Evolutionary conservation across 2,888 invertebrate genomes (phyloP), one percentile per base, ranked within the genome.

Genomic region (Palloptera scutellata): DNA sequence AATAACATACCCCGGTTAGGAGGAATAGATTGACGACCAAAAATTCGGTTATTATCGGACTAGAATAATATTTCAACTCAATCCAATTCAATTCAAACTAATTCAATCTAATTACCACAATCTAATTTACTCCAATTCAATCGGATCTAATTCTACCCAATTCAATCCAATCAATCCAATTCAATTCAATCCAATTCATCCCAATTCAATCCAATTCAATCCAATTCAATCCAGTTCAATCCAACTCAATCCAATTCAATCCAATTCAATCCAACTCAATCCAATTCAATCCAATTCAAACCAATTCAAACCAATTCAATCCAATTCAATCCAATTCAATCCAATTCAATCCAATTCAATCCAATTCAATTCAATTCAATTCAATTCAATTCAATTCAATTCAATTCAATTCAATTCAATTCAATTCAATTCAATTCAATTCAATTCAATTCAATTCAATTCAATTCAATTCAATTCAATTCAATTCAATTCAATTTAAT

Each of bases 181-280:
- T 41, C 19, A 61, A 48, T 48, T 51, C 1, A 61, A 48, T 48
- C 15, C 40, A 51, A 48, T 61, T 13, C 30, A 48, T 40, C 11
- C 15, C n/a, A 61, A 48, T 61, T 20, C 12, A 51, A 12, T 48
- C 15, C 40, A 19, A 48, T 48, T 51, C 40, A 12, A 48, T 48
- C 15, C 40, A 61, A 48, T 61, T 20, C n/a, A 61, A 48, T 48
- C 20, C 15, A 61, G 9, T 61, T 20, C 6, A 15, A 61, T 20
- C 15, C 15, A 30, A 61, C 20, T 13, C 12, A 30, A 61, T 61
- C 12, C 30, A 48, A 48, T 48, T n/a, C 20, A 48, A 51, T 42
- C 13, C 9, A 58, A 58, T n/a, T n/a, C n/a, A n/a, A n/a, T n/a
- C 13, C 58, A 58, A 58, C 11, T 42, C 58, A 58, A 30, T 20